A percentile compares a stretch with the other conserved stretches of the same genome.
These are phyloP conservation scores for Sebastes schlegelii DNA, from an alignment of 2,113 vertebrate species.

Conservation along the genomic window DNA sequence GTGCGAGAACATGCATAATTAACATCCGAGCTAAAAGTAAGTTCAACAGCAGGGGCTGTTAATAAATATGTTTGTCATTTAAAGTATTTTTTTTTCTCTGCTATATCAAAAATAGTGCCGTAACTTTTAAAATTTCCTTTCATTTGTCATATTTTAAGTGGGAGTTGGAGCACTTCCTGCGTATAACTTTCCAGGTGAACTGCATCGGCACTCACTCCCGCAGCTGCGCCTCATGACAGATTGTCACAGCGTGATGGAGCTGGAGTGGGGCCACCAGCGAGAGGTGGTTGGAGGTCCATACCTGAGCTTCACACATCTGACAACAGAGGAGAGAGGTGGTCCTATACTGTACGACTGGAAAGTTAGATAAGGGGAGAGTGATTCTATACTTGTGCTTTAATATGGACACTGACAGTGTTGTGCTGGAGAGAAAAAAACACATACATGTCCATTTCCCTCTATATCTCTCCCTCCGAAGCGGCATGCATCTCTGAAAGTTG, in stretches of 20 bases:
- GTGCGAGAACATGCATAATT: conserved; percentile 44
- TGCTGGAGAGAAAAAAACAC: neutral
- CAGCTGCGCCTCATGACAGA: conserved; percentile 72
- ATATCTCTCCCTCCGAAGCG: neutral
- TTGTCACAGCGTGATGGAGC: conserved; percentile 74
- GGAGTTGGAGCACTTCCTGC: conserved; percentile 49
- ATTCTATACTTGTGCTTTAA: neutral
- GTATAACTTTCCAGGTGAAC: conserved; percentile 73
- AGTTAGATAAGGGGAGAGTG: conserved; percentile 6
- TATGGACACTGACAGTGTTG: neutral
- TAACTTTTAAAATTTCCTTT: neutral
- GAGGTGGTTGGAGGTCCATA: conserved; percentile 56
- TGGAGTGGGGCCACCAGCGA: conserved; percentile 68
- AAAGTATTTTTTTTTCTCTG: neutral
- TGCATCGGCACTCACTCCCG: conserved; percentile 58
- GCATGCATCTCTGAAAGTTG: neutral
- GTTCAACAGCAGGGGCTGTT: neutral
- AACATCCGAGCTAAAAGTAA: conserved; percentile 30
- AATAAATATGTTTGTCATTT: conserved; percentile 4
- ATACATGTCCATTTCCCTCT: neutral
- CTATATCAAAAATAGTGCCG: conserved; percentile 2
- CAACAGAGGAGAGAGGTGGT: conserved; percentile 29
- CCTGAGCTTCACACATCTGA: conserved; percentile 62
- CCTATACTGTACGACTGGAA: conserved; percentile 10
- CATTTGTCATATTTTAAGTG: conserved; percentile 1